Evolutionary conservation across 2,113 vertebrate species (phyloP), one percentile per base, ranked within the genome.

Genomic region (Festucalex cinctus): DNA sequence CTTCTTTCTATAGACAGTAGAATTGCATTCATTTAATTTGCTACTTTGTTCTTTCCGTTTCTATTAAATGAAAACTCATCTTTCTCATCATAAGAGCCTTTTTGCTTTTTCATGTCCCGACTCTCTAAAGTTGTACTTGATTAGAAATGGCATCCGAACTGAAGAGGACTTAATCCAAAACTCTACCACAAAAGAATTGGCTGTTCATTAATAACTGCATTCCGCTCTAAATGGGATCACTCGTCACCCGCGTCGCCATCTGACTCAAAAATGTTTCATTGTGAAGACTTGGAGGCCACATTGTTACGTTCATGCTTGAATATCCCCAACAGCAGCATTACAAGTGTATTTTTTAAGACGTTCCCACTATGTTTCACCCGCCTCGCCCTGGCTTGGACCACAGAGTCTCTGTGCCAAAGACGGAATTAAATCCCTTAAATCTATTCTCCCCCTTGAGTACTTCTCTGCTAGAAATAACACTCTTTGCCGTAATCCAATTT

Each of bases 21-120:
- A 43, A 46, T 63, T 9, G 68, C 54, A 63, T 37, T 28, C 32
- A 51, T 66, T 17, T 64, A 61, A 57, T 24, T 58, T 44, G 43
- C 14, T 54, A 24, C 58, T 49, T 59, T 39, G 12, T 22, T 41
- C 6, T 20, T 12, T 66, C 61, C 56, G 26, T 6, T 51, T 44
- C 63, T 46, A 65, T 68, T 71, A 63, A 16, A 32, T 64, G 57
- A 10, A 65, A 59, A 59, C 24, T 36, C 26, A 51, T 43, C 64
- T 39, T 20, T 68, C 26, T 43, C 37, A 39, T 71, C 20, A 57
- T 41, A 60, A 57, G 26, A 57, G 16, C 26, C 39, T 5, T 58
- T 58, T 2, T 17, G 26, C 26, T 58, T 58, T 9, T 36, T 36
- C 17, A 35, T 35, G 17, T 59, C 17, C 9, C 19, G 17, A 35